phyloP scores from a whole-genome alignment of 2,888 invertebrate species.

The Polylopha cassiicola region DNA sequence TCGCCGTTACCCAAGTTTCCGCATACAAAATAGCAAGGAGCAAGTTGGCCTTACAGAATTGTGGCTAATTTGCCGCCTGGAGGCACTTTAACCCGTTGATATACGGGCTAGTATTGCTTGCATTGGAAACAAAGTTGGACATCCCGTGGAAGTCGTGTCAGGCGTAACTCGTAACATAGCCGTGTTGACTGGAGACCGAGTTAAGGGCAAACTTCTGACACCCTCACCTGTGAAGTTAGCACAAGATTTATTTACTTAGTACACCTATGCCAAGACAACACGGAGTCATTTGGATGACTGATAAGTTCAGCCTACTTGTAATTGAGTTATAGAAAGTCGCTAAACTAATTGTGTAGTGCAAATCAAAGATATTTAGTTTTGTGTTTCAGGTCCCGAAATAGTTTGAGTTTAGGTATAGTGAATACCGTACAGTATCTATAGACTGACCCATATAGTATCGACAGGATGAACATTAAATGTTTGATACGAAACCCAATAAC shows the following conservation, averaged over 20 bases:
- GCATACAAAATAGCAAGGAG: constrained; percentile 33
- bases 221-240: constrained; percentile 35
- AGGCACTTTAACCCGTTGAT: constrained; percentile 23
- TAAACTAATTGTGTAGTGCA: background rate
- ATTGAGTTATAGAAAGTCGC: constrained; percentile 5
- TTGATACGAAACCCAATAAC: no score
- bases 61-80: constrained; percentile 3
- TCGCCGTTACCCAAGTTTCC: constrained; percentile 34
- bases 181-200: constrained; percentile 43
- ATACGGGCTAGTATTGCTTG: constrained; percentile 31
- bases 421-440: no score
- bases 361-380: no score
- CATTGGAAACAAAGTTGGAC: constrained; percentile 26
- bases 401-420: no score
- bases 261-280: constrained; percentile 18
- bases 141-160: constrained; percentile 38
- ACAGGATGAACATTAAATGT: no score
- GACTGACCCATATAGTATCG: no score
- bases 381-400: no score
- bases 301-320: constrained; percentile 7
- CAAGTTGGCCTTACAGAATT: constrained; percentile 12
- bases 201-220: constrained; percentile 45
- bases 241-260: constrained; percentile 26
- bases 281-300: constrained; percentile 12
- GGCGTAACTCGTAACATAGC: constrained; percentile 35